phyloP scores from a whole-genome alignment of 2,888 invertebrate species.

The Limulus polyphemus region DNA sequence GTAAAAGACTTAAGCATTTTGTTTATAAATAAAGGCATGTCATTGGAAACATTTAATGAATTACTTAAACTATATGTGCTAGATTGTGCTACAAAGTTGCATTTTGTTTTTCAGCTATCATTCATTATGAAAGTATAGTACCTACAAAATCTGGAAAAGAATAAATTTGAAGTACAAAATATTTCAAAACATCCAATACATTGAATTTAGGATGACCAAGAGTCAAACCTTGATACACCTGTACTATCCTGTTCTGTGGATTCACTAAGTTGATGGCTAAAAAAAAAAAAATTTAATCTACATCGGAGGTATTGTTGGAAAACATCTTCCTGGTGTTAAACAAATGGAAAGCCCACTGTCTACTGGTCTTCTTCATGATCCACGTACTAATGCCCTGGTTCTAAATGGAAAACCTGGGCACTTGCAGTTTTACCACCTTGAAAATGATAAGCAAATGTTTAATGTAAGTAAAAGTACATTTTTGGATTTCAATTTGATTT shows the following conservation, averaged over 20 bases:
- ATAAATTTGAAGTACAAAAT: no score
- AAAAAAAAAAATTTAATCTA: conserved; percentile 24
- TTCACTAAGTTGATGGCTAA: conserved; percentile 38
- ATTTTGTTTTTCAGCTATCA: no score
- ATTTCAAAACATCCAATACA: no score
- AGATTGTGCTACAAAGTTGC: no score
- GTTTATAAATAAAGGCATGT: no score
- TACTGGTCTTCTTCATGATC: conserved; percentile 34
- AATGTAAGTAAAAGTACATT: conserved; percentile 45
- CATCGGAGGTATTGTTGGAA: conserved; percentile 15
- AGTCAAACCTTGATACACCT: conserved; percentile 54
- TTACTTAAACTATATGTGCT: no score
- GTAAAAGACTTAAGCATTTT: no score
- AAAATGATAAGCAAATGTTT: conserved; percentile 50
- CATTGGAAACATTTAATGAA: no score
- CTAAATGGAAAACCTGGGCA: conserved; percentile 39
- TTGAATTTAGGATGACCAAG: conserved; percentile 38
- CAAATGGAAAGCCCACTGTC: conserved; percentile 21
- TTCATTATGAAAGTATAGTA: no score
- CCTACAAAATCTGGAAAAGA: neutral
- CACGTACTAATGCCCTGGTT: conserved; percentile 36
- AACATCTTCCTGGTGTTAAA: neutral
- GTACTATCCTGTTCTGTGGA: conserved; percentile 41
- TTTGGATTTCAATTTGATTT: no score
- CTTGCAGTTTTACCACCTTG: conserved; percentile 41